Conservation (phyloP, 1,140 invertebrate genomes). For the Drosophila repletoides region DNA sequence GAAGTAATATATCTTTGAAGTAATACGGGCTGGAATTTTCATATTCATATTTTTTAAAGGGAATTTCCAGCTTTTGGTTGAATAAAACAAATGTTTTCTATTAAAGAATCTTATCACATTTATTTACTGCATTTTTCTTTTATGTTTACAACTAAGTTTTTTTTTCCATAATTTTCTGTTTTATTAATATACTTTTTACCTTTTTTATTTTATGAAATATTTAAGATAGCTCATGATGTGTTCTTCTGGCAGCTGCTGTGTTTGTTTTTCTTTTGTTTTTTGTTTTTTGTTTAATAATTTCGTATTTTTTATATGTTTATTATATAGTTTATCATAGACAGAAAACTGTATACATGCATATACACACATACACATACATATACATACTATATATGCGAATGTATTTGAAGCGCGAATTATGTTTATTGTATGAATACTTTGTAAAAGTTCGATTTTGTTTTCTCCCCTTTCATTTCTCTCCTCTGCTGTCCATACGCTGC, state of each 20-base stretch:
- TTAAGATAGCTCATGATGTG: conserved; percentile 65
- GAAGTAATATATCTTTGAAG: too few relatives aligned
- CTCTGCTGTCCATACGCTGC: conserved; percentile 9
- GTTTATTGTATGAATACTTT: conserved; percentile 43
- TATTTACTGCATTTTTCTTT: conserved; percentile 81
- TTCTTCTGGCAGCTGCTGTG: conserved; percentile 50
- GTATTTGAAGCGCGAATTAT: conserved; percentile 68
- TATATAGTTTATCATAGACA: conserved; percentile 42
- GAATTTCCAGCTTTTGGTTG: not conserved
- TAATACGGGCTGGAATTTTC: too few relatives aligned
- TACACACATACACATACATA: not conserved
- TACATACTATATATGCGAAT: conserved; percentile 30
- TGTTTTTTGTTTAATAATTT: conserved; percentile 5
- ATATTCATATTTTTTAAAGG: too few relatives aligned
- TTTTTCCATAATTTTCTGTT: conserved; percentile 66
- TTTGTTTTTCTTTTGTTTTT: conserved; percentile 7
- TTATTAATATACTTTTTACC: conserved; percentile 44
- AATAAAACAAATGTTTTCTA: conserved; percentile 44
- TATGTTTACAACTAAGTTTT: conserved; percentile 69
- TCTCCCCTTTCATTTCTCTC: conserved; percentile 13
- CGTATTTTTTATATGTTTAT: conserved; percentile 18
- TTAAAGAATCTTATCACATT: conserved; percentile 83
- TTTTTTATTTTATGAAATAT: conserved; percentile 51
- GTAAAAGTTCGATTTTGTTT: conserved; percentile 36
- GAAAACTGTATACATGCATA: conserved; percentile 40